Evolutionary conservation across 2,113 vertebrate species (phyloP).

Genomic region (Salvelinus alpinus): DNA sequence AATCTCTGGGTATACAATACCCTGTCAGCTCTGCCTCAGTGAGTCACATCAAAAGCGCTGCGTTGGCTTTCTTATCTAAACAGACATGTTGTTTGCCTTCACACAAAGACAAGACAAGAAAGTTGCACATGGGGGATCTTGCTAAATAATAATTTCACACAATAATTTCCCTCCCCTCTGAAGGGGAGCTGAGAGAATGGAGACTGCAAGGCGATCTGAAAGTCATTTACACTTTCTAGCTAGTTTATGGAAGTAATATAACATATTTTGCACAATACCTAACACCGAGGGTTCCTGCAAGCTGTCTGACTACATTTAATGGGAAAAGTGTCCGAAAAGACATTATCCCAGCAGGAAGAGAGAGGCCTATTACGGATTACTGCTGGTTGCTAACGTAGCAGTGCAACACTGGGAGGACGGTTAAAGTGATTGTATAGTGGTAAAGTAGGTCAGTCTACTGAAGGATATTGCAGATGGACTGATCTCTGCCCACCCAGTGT

Average conservation of each 20-base stretch:
- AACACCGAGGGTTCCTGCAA: no score
- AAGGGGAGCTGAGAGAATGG: slow-evolving; percentile 24
- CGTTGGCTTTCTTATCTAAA: slow-evolving; percentile 13
- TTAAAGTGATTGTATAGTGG: no score
- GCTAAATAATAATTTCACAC: slow-evolving; percentile 44
- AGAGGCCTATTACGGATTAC: no score
- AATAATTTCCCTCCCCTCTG: slow-evolving; percentile 1
- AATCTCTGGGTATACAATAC: no score
- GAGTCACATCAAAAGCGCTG: not conserved
- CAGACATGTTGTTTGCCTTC: slow-evolving; percentile 14
- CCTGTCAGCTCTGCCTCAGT: no score
- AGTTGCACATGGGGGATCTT: slow-evolving; percentile 24
- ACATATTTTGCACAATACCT: slow-evolving; percentile 58
- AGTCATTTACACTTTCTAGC: slow-evolving; percentile 48
- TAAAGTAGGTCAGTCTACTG: not conserved
- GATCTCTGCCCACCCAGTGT: no score
- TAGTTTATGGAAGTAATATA: slow-evolving; percentile 71
- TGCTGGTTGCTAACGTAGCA: no score
- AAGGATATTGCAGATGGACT: no score
- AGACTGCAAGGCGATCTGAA: slow-evolving; percentile 41
- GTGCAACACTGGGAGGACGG: no score
- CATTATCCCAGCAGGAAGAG: no score
- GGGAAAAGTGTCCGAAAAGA: no score
- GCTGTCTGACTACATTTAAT: no score
- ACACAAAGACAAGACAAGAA: not conserved